phyloP scores from a whole-genome alignment of 1,140 invertebrate species.

The Panonychus citri region DNA sequence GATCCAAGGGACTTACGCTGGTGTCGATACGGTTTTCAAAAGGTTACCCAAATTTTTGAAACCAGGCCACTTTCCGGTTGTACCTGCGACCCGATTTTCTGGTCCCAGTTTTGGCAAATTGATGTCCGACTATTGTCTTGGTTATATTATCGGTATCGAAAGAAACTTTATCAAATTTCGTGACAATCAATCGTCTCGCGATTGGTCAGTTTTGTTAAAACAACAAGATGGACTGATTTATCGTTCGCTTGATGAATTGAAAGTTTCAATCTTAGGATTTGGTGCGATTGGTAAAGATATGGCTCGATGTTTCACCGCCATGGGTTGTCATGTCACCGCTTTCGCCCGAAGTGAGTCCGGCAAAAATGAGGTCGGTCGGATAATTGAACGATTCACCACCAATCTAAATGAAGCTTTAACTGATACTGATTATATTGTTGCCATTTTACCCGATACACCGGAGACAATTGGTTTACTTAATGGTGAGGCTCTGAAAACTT shows the following conservation, averaged over 20 bases:
- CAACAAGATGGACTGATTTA: background rate
- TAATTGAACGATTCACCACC: constrained; percentile 8
- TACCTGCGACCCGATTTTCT: background rate
- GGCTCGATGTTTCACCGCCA: background rate
- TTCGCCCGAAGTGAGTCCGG: background rate
- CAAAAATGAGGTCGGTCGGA: background rate
- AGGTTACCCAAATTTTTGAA: background rate
- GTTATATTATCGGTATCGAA: background rate
- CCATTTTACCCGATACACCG: constrained; percentile 30
- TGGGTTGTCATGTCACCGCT: background rate
- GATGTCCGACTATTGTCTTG: background rate
- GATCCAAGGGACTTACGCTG: background rate
- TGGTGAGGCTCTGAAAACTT: constrained; percentile 13
- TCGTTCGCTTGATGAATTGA: background rate
- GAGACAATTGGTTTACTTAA: constrained; percentile 27
- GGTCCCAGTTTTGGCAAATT: background rate
- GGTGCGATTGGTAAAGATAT: background rate
- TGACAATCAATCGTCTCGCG: background rate
- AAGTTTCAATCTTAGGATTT: background rate
- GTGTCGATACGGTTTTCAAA: background rate
- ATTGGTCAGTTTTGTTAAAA: background rate
- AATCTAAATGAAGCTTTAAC: constrained; percentile 24
- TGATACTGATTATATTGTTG: constrained; percentile 32
- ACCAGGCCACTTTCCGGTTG: background rate
- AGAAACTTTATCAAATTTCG: background rate